Base-by-base conservation (phyloP, 1,140 invertebrate species). In the Halesus radiatus region DNA sequence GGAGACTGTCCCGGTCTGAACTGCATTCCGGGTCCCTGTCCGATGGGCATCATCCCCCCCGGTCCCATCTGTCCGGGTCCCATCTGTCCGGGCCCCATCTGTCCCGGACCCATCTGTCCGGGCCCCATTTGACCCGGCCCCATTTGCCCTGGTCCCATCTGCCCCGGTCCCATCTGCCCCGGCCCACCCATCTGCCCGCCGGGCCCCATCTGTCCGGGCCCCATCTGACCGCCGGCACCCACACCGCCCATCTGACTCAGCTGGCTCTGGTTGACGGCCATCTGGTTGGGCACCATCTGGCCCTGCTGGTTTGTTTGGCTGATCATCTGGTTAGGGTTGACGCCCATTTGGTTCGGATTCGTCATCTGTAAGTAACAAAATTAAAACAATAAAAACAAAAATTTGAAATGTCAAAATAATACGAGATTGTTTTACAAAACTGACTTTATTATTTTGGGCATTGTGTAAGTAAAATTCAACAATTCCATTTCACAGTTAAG, bases 11-110 rank as follows among this genome's bases (percentile, higher is more conserved):
- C 82, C 4, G 77, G 77, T 45, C 82, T 23, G 66, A 81, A 83
- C 18, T 75, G 58, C 26, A 66, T 68, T 5, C 29, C 76, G 75
- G 78, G 79, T 26, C 56, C 68, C 18, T 62, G 76, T 5, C 54
- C 56, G 13, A 82, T 77, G 10, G 76, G 10, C 80, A 82, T 76
- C 75, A 80, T 80, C 15, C 52, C 53, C 7, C 82, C 77, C 4
- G 77, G 77, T 23, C 79, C 79, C 79, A 80, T 80, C 58, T 76
- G n/a, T n/a, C n/a, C n/a, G n/a, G n/a, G n/a, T n/a, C n/a, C n/a
- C n/a, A n/a, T n/a, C n/a, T n/a, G 73, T 15, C 80, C 73, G 1
- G 50, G 60, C 29, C 77, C 78, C 75, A 83, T 80, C 62, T 80
- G 81, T 18, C 53, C 54, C 26, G 68, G 77, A 6, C 22, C 50